A percentile compares a stretch with the other conserved stretches of the same genome.
Evolutionary conservation across 2,113 vertebrate species (phyloP).

Genomic region (Bagarius yarrelli): DNA sequence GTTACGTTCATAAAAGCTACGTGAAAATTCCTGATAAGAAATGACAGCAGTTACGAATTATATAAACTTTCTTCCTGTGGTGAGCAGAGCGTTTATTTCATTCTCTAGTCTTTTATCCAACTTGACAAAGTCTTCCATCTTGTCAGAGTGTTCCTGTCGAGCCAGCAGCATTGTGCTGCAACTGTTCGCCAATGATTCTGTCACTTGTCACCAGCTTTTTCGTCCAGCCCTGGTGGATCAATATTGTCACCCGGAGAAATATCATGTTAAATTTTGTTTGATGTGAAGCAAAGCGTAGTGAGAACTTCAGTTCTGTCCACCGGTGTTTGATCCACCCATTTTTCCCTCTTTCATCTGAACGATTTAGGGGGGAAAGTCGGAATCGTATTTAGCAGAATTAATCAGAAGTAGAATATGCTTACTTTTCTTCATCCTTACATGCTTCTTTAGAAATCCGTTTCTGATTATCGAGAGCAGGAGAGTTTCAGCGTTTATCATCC

Average conservation of each 20-base stretch:
- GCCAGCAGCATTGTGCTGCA: background rate
- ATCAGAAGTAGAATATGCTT: slow-evolving; percentile 6
- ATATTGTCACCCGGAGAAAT: background rate
- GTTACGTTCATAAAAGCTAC: too few relatives aligned
- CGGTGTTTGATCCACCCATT: background rate
- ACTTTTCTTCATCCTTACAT: slow-evolving; percentile 16
- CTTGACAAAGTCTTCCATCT: background rate
- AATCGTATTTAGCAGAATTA: slow-evolving; percentile 36
- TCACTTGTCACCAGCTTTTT: background rate
- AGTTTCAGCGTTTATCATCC: slow-evolving; percentile 16
- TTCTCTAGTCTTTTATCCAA: background rate
- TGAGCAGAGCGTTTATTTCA: slow-evolving; percentile 17
- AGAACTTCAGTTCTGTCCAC: background rate
- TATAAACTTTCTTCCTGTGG: slow-evolving; percentile 12
- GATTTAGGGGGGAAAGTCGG: too few relatives aligned
- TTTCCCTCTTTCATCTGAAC: background rate
- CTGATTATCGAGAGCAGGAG: slow-evolving; percentile 25
- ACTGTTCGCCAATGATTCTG: background rate
- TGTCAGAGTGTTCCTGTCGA: background rate
- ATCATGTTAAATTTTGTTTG: background rate
- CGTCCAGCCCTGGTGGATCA: background rate
- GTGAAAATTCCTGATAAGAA: background rate
- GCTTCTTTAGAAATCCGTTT: slow-evolving; percentile 34
- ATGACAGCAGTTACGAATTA: background rate
- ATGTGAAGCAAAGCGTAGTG: background rate